Evolutionary conservation across 2,888 invertebrate species (phyloP).

Genomic region (Ligdia adustata): DNA sequence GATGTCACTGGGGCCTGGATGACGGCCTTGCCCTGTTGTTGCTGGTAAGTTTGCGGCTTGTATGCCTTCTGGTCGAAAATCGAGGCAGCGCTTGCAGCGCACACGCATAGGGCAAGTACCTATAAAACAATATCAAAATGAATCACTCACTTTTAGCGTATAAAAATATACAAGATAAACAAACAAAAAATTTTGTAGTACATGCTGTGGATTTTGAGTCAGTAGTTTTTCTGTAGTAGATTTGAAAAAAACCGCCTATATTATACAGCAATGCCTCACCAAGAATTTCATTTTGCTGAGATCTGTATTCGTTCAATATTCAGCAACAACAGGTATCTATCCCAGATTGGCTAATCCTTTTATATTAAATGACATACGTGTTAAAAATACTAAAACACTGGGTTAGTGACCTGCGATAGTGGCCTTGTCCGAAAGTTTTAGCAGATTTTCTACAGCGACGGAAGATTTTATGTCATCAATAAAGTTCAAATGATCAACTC

Average conservation of each 20-base stretch:
- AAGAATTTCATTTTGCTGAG: conserved; percentile 61
- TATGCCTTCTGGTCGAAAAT: conserved; percentile 1
- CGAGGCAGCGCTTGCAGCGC: conserved; percentile 36
- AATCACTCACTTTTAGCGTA: no score
- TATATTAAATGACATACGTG: conserved; percentile 46
- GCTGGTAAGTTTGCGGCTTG: conserved; percentile 20
- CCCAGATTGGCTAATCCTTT: conserved; percentile 39
- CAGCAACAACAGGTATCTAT: conserved; percentile 50
- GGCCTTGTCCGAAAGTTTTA: conserved; percentile 46
- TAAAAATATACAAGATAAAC: no score
- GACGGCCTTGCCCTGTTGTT: not conserved
- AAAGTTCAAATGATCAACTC: conserved; percentile 2
- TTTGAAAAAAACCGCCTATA: no score
- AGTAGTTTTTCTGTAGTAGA: no score
- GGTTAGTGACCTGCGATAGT: conserved; percentile 47
- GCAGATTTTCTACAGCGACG: conserved; percentile 37
- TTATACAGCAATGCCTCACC: conserved; percentile 46
- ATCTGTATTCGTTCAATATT: conserved; percentile 46
- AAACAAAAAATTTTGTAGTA: no score
- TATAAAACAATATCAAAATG: conserved; percentile 9
- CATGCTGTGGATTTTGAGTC: no score
- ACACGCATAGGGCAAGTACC: conserved; percentile 39
- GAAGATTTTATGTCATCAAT: conserved; percentile 23
- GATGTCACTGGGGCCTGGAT: not conserved
- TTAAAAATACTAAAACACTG: conserved; percentile 42